Evolutionary conservation across 2,113 vertebrate species (phyloP), one percentile per base, ranked within the genome.

Genomic region (Phylloscopus trochilus): DNA sequence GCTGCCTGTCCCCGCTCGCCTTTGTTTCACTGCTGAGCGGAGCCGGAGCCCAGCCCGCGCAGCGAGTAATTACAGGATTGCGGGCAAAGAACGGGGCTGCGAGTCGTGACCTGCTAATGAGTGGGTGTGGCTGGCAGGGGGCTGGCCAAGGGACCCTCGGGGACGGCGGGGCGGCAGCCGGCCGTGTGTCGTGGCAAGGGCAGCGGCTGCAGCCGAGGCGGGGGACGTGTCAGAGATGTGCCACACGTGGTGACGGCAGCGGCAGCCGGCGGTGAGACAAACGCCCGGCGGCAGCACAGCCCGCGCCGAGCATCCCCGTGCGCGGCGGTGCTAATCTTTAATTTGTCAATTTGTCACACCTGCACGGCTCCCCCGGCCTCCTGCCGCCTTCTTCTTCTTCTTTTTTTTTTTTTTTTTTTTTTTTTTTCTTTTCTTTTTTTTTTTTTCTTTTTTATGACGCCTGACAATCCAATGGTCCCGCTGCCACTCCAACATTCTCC

Each of bases 321-420:
- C 30, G 19, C 41, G 3, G 72, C 90, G 49, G 75, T 0, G 79
- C 89, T 94, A 35, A 93, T 94, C 92, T 92, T 87, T 97, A 72
- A 96, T 97, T 95, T 95, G 94, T 93, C 95, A 72, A 96, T 97
- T 95, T 95, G 94, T 93, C 95, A 93, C 93, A 96, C 93, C 92
- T 86, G 77, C 94, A 44, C 11, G 13, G 91, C 75, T 86, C 56
- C 75, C 62, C 66, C 1, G 10, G 74, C 93, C 79, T 55, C 88
- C 91, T 76, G 80, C 37, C 37, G 59, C 43, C 30, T 6, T 24
- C 37, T 53, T 15, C 15, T 11, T 51, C 19, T 24, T 28, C 15
- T 47, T 47, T 46, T 21, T 10, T 17, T 43, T 43, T 43, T 24
- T 24, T 43, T 43, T 43, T 15, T 15, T 26, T 51, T 27, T 27